Conservation (phyloP, 2,888 invertebrate species). For the Liodrosophila aerea region DNA sequence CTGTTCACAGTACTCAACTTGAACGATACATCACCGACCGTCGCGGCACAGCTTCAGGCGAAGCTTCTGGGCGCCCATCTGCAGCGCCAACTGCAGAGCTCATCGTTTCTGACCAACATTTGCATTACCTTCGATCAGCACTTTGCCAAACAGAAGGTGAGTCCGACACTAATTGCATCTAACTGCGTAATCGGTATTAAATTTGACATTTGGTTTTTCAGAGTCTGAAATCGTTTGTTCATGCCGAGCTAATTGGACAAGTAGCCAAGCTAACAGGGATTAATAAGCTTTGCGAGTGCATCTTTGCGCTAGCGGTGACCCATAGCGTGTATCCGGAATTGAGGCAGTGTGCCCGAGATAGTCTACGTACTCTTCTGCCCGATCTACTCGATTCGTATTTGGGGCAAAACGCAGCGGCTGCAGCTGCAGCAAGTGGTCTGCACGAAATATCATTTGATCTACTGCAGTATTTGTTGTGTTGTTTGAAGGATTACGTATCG, state of each 20-base stretch:
- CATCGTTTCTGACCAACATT: constrained; percentile 93
- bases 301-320: constrained; percentile 92
- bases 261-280: constrained; percentile 93
- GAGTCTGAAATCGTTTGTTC: constrained; percentile 90
- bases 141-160: constrained; percentile 88
- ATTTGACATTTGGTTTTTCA: constrained; percentile 79
- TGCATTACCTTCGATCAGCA: constrained; percentile 94
- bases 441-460: constrained; percentile 96
- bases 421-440: constrained; percentile 84
- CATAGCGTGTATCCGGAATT: constrained; percentile 91
- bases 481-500: constrained; percentile 83
- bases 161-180: not conserved
- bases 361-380: constrained; percentile 91
- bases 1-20: constrained; percentile 95
- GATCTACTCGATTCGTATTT: constrained; percentile 93
- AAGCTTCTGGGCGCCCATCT: constrained; percentile 91
- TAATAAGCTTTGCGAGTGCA: constrained; percentile 94
- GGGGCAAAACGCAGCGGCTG: constrained; percentile 86
- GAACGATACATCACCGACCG: constrained; percentile 85
- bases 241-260: constrained; percentile 91
- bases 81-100: constrained; percentile 90
- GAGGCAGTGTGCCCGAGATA: constrained; percentile 88
- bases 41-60: constrained; percentile 84
- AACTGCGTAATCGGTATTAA: not conserved
- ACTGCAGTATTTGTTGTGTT: constrained; percentile 89